Evolutionary conservation across 2,113 vertebrate genomes (phyloP).

Genomic region (Setophaga petechia): DNA sequence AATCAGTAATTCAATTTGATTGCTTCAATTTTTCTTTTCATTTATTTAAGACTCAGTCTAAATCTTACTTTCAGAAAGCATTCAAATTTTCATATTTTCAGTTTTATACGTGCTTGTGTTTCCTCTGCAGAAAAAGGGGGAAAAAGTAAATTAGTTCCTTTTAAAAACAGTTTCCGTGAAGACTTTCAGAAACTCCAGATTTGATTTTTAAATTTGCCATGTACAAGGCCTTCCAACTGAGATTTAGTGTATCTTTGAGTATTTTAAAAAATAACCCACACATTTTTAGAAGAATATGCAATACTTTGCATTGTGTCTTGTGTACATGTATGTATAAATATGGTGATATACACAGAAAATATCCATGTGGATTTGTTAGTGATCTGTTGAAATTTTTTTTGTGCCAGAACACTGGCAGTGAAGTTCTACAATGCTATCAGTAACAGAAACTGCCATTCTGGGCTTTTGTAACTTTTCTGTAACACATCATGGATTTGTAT

Average conservation of each 20-base stretch:
- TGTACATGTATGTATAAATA: neutral
- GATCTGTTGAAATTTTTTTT: neutral
- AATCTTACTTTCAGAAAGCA: neutral
- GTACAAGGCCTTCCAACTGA: neutral
- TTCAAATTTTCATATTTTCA: neutral
- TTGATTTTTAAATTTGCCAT: neutral
- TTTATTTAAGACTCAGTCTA: neutral
- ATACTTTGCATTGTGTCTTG: neutral
- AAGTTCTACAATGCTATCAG: neutral
- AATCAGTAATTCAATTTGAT: neutral
- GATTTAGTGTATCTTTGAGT: neutral
- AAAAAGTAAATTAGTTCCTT: neutral
- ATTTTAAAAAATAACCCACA: neutral
- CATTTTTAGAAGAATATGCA: neutral
- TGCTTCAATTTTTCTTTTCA: neutral
- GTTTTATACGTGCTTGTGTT: neutral
- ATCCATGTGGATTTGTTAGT: neutral
- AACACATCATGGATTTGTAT: neutral
- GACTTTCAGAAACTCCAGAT: neutral
- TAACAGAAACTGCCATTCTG: neutral
- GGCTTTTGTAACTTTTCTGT: neutral
- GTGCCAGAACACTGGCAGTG: neutral
- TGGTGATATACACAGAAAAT: neutral
- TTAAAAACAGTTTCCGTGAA: neutral
- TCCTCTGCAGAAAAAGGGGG: neutral